Percentiles rank a stretch among this genome's conserved stretches.
These are phyloP conservation scores for Scaptomyza reducta DNA, from an alignment of 2,888 invertebrate genomes.

Conservation along the genomic window DNA sequence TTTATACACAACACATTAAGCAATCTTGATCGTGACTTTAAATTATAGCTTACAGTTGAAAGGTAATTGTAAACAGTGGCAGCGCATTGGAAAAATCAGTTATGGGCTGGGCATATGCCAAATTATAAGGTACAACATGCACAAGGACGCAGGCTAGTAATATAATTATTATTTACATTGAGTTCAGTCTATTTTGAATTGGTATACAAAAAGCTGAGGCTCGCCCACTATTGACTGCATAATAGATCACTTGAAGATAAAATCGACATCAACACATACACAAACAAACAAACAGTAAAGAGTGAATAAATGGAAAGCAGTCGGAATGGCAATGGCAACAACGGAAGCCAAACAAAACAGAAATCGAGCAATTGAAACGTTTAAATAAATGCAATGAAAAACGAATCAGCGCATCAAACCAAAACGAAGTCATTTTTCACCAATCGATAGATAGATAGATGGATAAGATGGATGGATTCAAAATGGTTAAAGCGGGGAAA, in stretches of 20 bases:
- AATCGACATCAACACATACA: conserved; percentile 48
- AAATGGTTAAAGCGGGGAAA: conserved; percentile 19
- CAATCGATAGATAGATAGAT: conserved; percentile 50
- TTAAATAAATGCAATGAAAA: conserved; percentile 68
- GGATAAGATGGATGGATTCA: conserved; percentile 43
- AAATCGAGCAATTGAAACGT: conserved; percentile 69
- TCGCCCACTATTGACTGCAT: conserved; percentile 36
- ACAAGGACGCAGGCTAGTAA: background rate
- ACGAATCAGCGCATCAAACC: conserved; percentile 65
- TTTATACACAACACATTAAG: background rate
- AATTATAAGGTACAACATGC: conserved; percentile 22
- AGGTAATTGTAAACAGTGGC: conserved; percentile 7
- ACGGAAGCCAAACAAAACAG: conserved; percentile 38
- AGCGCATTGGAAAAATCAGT: conserved; percentile 13
- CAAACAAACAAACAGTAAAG: conserved; percentile 18
- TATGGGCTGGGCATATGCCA: conserved; percentile 4
- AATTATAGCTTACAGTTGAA: conserved; percentile 43
- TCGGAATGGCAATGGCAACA: conserved; percentile 7
- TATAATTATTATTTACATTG: conserved; percentile 51
- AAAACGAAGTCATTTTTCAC: conserved; percentile 52
- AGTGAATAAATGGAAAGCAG: conserved; percentile 2
- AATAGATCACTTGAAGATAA: conserved; percentile 70
- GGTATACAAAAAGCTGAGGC: conserved; percentile 14
- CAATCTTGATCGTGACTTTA: conserved; percentile 35
- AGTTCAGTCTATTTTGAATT: conserved; percentile 19